Percentiles rank a stretch among this genome's conserved stretches.
Conservation (phyloP, 2,113 vertebrate species). For the Piaya cayana region DNA sequence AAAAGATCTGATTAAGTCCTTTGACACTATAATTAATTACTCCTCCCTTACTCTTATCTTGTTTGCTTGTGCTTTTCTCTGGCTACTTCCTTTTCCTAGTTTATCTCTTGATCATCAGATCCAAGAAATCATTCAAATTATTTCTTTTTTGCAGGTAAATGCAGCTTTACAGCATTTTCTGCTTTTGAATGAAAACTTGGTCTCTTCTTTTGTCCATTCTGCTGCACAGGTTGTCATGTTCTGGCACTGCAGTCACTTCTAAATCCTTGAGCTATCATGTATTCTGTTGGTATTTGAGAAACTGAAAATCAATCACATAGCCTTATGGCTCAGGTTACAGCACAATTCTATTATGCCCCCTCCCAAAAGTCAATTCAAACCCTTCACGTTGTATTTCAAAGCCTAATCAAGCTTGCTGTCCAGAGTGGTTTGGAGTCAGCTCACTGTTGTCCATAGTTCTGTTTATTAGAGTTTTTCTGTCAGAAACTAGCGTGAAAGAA, state of each 20-base stretch:
- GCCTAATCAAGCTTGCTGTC: constrained; percentile 60
- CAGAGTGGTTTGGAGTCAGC: constrained; percentile 10
- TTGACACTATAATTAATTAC: constrained; percentile 52
- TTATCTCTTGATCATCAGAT: not conserved
- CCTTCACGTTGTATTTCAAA: constrained; percentile 62
- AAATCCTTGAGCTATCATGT: constrained; percentile 27
- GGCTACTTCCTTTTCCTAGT: not conserved
- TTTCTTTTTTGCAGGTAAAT: constrained; percentile 1
- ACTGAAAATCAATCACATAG: constrained; percentile 62
- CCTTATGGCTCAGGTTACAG: constrained; percentile 54
- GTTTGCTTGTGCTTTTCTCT: constrained; percentile 17
- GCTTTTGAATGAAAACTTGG: not conserved
- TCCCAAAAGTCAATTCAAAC: constrained; percentile 53
- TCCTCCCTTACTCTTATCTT: constrained; percentile 2
- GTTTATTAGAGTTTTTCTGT: constrained; percentile 24
- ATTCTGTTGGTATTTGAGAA: constrained; percentile 56
- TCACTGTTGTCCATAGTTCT: constrained; percentile 27
- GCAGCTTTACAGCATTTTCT: not conserved
- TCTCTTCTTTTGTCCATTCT: constrained; percentile 16
- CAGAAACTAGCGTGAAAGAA: not conserved
- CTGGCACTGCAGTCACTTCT: not conserved
- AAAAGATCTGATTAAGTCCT: constrained; percentile 9
- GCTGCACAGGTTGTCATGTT: constrained; percentile 5
- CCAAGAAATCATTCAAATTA: constrained; percentile 15
- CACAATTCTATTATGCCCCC: constrained; percentile 60